Base-by-base conservation (phyloP, 1,140 invertebrate species). In the Caenorhabditis tropicalis region DNA sequence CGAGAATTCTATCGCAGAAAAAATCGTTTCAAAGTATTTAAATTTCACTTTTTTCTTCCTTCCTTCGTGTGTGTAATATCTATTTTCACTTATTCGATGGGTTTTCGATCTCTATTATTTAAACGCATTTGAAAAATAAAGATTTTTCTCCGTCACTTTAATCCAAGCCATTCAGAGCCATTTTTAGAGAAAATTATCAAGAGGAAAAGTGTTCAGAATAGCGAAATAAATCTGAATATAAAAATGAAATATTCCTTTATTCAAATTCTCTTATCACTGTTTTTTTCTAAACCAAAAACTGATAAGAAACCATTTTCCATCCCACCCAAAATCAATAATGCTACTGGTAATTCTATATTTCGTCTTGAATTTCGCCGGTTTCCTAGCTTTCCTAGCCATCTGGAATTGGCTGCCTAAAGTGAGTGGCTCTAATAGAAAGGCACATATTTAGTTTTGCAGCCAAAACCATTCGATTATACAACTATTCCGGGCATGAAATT, bases 1-100 rank as follows among this genome's bases (percentile, higher is more conserved):
- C 70, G 24, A 31, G 83, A 49, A 58, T 81, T 36, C 31, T 84
- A 36, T 80, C 70, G 10, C 58, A 65, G 46, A 84, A 84, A 53
- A 84, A 84, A 65, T 84, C 83, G 27, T 84, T 84, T 33, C 83
- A 84, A 70, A 84, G 83, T 49, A 84, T 84, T 29, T 84, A 39
- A 53, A 43, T 16, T 60, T 65, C 53, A 82, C 60, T 82, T 60
- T 33, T 24, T 65, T 19, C n/a, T 10, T 56, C 65, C 33, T 24
- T 65, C 31, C n/a, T 10, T 56, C 65, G 53, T 15, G 56, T 74
- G 43, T 36, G 21, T 31, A 36, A 74, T 74, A 33, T 74, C 65
- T 74, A 81, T 53, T 81, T 80, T 48, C 27, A 48, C 21, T 80
- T 80, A 79, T n/a, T n/a, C n/a, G n/a, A n/a, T n/a, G n/a, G n/a